Evolutionary conservation across 2,113 vertebrate species (phyloP), one percentile per base, ranked within the genome.

Genomic region (Psephotus haematonotus): DNA sequence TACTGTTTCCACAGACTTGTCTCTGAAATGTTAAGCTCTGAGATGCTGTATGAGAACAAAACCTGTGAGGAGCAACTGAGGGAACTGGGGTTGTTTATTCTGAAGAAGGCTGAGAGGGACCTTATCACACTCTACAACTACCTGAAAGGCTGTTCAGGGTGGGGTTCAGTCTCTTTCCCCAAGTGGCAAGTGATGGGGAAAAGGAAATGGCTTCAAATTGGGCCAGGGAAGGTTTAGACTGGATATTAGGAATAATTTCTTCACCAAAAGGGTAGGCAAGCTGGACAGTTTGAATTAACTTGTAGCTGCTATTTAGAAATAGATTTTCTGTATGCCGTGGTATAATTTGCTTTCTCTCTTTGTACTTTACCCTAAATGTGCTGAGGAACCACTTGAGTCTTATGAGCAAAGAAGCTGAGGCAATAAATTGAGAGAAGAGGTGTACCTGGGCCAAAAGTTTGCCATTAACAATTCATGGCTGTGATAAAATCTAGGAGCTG

Each of bases 81-180:
- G 25, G 3, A 84, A 6, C 13, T 46, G 47, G 10, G 6, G 2
- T 5, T 39, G 44, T 46, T 59, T 20, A 59, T 12, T 2, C 33
- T 74, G 29, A 18, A 83, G 39, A 31, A 92, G 24, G 15, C 15
- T 65, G 6, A 65, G 17, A 37, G 5, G 35, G 28, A 82, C 28
- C 24, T 71, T 13, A 28, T 28, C 2, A 6, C 19, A 17, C 29
- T 60, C 31, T 74, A 13, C 10, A 82, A 3, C 24, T 25, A 1
- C 3, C 11, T 65, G 49, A 69, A 79, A 12, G 15, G 31, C 44
- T 19, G 2, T 1, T 50, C 0, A 3, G 41, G 7, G 25, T 4
- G 3, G 16, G 15, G 8, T 3, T 33, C 2, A 1, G 25, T 52
- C 47, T 63, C 47, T 57, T 8, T 19, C 72, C 7, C 28, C 33